These are phyloP conservation scores for Platysternon megacephalum DNA, from an alignment of 2,113 vertebrate genomes.

Conservation along the genomic window DNA sequence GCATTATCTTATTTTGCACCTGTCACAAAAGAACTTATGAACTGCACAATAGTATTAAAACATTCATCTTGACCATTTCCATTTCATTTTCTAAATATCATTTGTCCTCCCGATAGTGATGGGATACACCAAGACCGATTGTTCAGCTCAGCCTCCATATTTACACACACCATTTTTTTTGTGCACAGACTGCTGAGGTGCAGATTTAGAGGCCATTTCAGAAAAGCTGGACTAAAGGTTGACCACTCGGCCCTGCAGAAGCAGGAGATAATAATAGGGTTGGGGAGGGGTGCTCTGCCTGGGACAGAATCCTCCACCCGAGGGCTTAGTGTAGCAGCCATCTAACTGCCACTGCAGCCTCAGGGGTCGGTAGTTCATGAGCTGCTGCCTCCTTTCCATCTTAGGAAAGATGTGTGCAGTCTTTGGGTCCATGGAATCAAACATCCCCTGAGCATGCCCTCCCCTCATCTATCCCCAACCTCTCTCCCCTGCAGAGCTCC, in stretches of 20 bases:
- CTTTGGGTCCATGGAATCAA: neutral
- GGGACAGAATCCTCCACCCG: neutral
- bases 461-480: neutral
- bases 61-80: neutral
- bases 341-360: neutral
- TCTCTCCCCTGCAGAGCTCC: neutral
- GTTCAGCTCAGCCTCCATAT: neutral
- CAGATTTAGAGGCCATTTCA: constrained; percentile 13
- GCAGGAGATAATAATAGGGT: no score
- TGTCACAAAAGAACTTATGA: neutral
- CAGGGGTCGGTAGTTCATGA: neutral
- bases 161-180: neutral
- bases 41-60: neutral
- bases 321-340: neutral
- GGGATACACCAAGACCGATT: neutral
- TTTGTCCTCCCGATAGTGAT: neutral
- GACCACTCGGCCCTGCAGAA: neutral
- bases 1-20: neutral
- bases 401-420: neutral
- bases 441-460: neutral
- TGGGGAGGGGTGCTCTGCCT: no score
- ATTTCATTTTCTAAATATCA: neutral
- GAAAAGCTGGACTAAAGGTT: neutral
- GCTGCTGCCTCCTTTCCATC: no score
- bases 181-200: neutral